phyloP scores from a whole-genome alignment of 2,113 vertebrate species.

The Lepisosteus oculatus region DNA sequence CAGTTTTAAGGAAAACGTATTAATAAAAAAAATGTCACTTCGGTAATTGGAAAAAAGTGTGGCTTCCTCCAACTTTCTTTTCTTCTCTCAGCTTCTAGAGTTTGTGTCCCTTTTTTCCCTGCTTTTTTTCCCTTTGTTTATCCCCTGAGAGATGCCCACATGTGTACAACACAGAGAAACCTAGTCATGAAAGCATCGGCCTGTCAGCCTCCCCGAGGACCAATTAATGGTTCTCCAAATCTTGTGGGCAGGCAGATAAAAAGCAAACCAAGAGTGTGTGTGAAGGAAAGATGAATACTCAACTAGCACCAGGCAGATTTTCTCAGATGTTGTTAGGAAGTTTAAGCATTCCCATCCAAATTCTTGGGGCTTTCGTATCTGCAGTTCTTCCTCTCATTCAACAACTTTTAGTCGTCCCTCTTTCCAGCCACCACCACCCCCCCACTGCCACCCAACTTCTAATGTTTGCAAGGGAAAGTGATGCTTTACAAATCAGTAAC shows the following conservation, averaged over 20 bases:
- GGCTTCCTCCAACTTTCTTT: slow-evolving; percentile 28
- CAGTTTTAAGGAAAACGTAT: slow-evolving; percentile 47
- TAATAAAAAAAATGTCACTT: slow-evolving; percentile 18
- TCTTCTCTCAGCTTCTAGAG: slow-evolving; percentile 61
- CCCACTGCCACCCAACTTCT: slow-evolving; percentile 42
- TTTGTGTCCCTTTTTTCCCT: slow-evolving; percentile 56
- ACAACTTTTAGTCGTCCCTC: slow-evolving; percentile 50
- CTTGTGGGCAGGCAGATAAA: slow-evolving; percentile 89
- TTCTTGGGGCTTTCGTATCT: slow-evolving; percentile 68
- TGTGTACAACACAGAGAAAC: slow-evolving; percentile 81
- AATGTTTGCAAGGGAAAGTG: slow-evolving; percentile 48
- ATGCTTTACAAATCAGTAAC: slow-evolving; percentile 49
- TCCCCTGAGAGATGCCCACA: slow-evolving; percentile 83
- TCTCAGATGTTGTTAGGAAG: slow-evolving; percentile 76
- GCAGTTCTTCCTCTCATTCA: slow-evolving; percentile 48
- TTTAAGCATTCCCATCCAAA: slow-evolving; percentile 81
- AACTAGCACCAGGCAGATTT: slow-evolving; percentile 63
- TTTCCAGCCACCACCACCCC: slow-evolving; percentile 8
- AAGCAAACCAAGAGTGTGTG: slow-evolving; percentile 65
- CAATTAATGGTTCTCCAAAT: slow-evolving; percentile 91
- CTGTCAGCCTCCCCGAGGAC: slow-evolving; percentile 87
- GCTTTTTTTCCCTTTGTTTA: slow-evolving; percentile 70
- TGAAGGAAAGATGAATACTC: slow-evolving; percentile 73
- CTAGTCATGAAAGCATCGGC: slow-evolving; percentile 78
- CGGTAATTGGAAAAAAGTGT: slow-evolving; percentile 47